Evolutionary conservation across 2,113 vertebrate genomes (phyloP), one percentile per base, ranked within the genome.

Genomic region (Rhinichthys klamathensis): DNA sequence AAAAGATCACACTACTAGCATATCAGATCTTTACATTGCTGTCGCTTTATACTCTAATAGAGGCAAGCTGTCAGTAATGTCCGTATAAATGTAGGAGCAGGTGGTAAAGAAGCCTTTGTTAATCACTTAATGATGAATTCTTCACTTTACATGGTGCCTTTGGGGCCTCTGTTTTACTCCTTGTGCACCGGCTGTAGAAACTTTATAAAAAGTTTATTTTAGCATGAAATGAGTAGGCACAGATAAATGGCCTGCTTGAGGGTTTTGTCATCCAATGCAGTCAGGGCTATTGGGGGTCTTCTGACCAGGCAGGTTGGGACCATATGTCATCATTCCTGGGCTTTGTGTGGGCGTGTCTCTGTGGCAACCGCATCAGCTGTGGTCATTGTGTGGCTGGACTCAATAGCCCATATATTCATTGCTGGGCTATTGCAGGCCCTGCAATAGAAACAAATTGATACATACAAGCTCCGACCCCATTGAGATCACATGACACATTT

Each of bases 401-500:
- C 95, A 94, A 95, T 94, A 93, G 94, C 88, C 94, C 94, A 96
- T 95, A 95, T 96, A 97, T 97, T 96, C 97, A 96, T 96, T 95
- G 95, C 94, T 30, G 56, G 90, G 89, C 91, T 69, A 90, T 92
- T 94, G 93, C 91, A 78, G 88, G 93, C 93, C 91, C 77, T 63
- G 90, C 93, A 95, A 95, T 96, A 96, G 96, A 95, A 97, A 96
- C 97, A 97, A 97, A 98, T 98, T 97, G 96, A 97, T 97, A 96
- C 97, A 96, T 96, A 93, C 94, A 90, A 94, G 95, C 90, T 88
- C 93, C 94, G 89, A 91, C 91, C 95, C 94, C 92, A 92, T 92
- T 89, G 94, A 94, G 93, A 94, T 94, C 92, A 86, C 95, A 95
- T 95, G 93, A 94, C 95, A 92, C 95, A 92, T 95, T 95, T 92